phyloP scores from a whole-genome alignment of 2,888 invertebrate genomes.

The Drosophila lacicola region DNA sequence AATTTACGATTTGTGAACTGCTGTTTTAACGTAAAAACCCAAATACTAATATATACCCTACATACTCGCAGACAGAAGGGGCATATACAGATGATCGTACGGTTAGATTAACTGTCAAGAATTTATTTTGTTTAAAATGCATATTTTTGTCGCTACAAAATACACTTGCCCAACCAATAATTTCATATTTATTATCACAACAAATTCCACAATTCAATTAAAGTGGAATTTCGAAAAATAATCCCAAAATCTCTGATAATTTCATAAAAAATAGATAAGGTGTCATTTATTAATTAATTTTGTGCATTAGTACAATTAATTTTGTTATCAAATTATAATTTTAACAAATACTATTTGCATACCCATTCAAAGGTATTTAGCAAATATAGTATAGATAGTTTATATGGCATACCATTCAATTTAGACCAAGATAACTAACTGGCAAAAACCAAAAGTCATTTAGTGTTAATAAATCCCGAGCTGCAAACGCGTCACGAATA shows the following conservation, averaged over 20 bases:
- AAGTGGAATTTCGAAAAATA: background rate
- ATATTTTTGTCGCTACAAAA: background rate
- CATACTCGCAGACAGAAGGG: too few species aligned
- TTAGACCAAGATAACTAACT: too few species aligned
- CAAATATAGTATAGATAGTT: background rate
- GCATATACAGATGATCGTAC: too few species aligned
- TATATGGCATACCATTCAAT: too few species aligned
- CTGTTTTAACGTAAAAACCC: too few species aligned
- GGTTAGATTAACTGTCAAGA: too few species aligned
- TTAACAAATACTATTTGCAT: background rate
- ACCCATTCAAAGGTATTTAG: background rate
- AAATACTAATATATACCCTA: too few species aligned
- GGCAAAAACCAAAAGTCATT: too few species aligned
- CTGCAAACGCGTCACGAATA: background rate
- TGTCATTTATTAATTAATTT: background rate
- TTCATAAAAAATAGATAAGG: background rate
- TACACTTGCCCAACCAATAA: background rate
- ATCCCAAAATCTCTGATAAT: background rate
- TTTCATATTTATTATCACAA: background rate
- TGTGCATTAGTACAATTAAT: background rate
- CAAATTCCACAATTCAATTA: background rate
- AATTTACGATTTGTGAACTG: background rate
- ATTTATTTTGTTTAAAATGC: background rate
- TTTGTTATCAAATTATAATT: background rate
- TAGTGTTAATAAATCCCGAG: slow-evolving; percentile 6